phyloP scores from a whole-genome alignment of 2,888 invertebrate species.

The Heliconius cydno region DNA sequence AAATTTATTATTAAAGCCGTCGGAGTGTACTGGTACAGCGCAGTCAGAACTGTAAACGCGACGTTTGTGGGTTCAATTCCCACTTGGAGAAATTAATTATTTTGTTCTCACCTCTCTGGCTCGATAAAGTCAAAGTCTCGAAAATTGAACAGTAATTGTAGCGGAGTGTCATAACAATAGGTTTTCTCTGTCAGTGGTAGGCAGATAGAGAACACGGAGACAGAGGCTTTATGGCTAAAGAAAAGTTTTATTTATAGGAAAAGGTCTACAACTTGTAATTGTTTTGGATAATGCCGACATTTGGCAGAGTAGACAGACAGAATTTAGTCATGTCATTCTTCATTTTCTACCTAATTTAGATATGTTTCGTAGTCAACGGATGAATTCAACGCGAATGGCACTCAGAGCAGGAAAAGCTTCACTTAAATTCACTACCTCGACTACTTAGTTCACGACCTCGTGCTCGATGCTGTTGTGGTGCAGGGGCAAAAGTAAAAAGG shows the following conservation, averaged over 20 bases:
- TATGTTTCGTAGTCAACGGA: not conserved
- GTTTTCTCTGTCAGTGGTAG: no score
- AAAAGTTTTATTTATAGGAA: no score
- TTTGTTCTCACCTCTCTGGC: not conserved
- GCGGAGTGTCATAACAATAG: no score
- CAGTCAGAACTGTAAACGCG: not conserved
- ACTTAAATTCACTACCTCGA: not conserved
- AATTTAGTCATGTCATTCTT: not conserved
- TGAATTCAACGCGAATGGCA: not conserved
- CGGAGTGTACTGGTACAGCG: not conserved
- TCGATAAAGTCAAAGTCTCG: not conserved
- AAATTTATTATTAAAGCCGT: not conserved
- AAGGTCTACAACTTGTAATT: no score
- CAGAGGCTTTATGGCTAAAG: no score
- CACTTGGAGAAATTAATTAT: not conserved
- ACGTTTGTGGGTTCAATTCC: not conserved
- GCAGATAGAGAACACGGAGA: no score
- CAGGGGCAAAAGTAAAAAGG: no score
- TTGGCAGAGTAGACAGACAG: not conserved
- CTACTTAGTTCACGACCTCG: not conserved
- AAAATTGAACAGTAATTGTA: no score
- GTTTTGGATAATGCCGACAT: not conserved
- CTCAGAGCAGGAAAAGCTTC: not conserved
- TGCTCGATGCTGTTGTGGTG: not conserved
- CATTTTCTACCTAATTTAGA: not conserved